Evolutionary conservation across 1,140 invertebrate genomes (phyloP).

Genomic region (Tribolium madens): DNA sequence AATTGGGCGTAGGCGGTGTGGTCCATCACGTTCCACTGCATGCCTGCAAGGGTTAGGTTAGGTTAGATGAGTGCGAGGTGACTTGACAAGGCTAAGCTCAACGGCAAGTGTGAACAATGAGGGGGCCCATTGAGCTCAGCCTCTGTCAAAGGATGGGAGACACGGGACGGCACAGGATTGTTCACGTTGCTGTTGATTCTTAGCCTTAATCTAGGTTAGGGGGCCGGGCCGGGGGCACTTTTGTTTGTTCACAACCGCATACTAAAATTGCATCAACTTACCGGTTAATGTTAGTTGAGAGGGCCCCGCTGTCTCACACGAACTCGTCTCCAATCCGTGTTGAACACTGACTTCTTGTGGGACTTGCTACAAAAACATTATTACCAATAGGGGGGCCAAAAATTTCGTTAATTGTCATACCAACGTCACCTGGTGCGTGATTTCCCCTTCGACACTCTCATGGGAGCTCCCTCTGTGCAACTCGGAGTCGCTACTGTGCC

Average conservation of each 20-base stretch:
- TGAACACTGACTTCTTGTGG: slow-evolving; percentile 59
- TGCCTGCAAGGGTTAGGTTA: slow-evolving; percentile 70
- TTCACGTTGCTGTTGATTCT: slow-evolving; percentile 64
- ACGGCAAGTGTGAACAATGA: slow-evolving; percentile 63
- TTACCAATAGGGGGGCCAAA: not conserved
- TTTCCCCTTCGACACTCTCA: slow-evolving; percentile 59
- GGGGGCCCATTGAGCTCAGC: slow-evolving; percentile 57
- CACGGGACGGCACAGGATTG: slow-evolving; percentile 44
- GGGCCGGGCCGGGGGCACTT: no score
- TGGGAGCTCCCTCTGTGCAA: slow-evolving; percentile 59
- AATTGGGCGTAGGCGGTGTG: slow-evolving; percentile 73
- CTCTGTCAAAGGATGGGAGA: slow-evolving; percentile 54
- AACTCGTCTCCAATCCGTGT: slow-evolving; percentile 53
- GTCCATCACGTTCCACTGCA: slow-evolving; percentile 79
- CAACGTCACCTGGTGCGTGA: slow-evolving; percentile 61
- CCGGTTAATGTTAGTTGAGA: slow-evolving; percentile 56
- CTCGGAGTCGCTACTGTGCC: slow-evolving; percentile 61
- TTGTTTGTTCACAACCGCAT: no score
- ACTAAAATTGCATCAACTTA: no score
- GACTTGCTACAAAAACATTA: slow-evolving; percentile 57
- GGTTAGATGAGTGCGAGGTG: slow-evolving; percentile 41
- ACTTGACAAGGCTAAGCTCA: slow-evolving; percentile 62
- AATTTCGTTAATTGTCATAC: slow-evolving; percentile 48
- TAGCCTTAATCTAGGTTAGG: slow-evolving; percentile 51
- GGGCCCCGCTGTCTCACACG: slow-evolving; percentile 55